Base-by-base conservation (phyloP, 1,140 invertebrate species). In the Lepidurus arcticus region DNA sequence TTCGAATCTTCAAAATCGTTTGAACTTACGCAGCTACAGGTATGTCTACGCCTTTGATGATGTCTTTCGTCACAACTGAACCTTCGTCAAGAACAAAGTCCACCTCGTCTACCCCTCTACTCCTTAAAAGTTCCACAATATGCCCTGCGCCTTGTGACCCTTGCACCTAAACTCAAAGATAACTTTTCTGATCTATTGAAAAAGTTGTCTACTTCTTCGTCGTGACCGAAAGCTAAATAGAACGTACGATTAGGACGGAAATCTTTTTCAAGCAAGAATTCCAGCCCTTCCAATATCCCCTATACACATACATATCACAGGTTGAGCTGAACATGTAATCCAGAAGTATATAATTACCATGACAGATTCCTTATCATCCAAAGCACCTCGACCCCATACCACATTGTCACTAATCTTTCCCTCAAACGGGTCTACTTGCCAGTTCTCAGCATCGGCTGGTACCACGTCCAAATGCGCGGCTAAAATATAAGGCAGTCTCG, bases 1-100 rank as follows among this genome's bases (percentile, higher is more conserved):
- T 8, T 65, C 21, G 13, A 7, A 65, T 2, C 34, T 34, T 34
- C 4, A 65, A 65, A 21, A n/a, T n/a, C n/a, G n/a, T n/a, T n/a
- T n/a, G 47, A 44, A 83, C 85, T 82, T 83, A 88, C 88, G 87
- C 78, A 16, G 85, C 87, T 43, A 88, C 83, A 73, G 86, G 86
- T 44, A 79, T 82, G 2, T 83, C 81, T 24, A 88, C 80, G 24
- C 86, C 87, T 44, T 84, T 82, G 10, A 88, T 78, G 34, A 87
- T 76, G n/a, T 83, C 82, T 80, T 86, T 83, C 9, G 84, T 42
- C 6, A 89, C 82, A 53, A 85, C 83, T 44, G 85, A 81, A 9
- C 89, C 89, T 82, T 90, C 89, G 82, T 90, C 89, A 8, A 88
- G 79, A 13, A 90, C 80, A 81, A 88, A 90, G 80, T 88, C 87